Base-by-base conservation (phyloP, 1,140 invertebrate genomes). In the Diabrotica undecimpunctata region DNA sequence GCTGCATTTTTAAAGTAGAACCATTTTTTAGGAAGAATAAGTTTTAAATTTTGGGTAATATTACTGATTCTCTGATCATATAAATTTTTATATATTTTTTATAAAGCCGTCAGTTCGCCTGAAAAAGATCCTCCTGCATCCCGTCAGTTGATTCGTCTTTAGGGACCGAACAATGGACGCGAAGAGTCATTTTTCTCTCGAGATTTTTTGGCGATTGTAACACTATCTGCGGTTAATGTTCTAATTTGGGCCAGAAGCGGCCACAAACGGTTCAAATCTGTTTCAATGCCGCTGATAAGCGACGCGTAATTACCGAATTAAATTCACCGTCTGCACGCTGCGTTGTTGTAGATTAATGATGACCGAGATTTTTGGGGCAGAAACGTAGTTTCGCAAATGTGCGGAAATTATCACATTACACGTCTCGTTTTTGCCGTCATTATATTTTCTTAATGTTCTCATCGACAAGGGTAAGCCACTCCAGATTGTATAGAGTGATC, bases 181-280 rank as follows among this genome's bases (percentile, higher is more conserved):
- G 38, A 14, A 46, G 50, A 65, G 50, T 65, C 64, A 61, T 65
- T 65, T 65, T 65, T 65, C 64, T 65, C 57, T 54, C 11, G 57
- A 54, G 51, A 60, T 65, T 65, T 64, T 65, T 65, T 59, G 51
- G 57, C 46, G 52, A 58, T 59, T 59, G 56, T 13, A 61, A 35
- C 64, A 65, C 64, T 65, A 65, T 65, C 64, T 65, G 64, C 57
- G 12, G 56, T 46, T 65, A 65, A 65, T 61, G 64, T 65, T 65
- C 64, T 54, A 65, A 65, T 65, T 65, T 54, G 54, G 35, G 14
- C 11, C 25, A 11, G 14, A 54, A 61, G 58, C 54, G 41, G 61
- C 52, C 55, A 25, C 39, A 51, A 63, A 66, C 53, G 65, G 39
- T 41, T 14, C 38, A 25, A 41, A 60, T 60, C 35, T 38, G 56